Conservation (phyloP, 1,140 invertebrate species). For the Nephotettix cincticeps region DNA sequence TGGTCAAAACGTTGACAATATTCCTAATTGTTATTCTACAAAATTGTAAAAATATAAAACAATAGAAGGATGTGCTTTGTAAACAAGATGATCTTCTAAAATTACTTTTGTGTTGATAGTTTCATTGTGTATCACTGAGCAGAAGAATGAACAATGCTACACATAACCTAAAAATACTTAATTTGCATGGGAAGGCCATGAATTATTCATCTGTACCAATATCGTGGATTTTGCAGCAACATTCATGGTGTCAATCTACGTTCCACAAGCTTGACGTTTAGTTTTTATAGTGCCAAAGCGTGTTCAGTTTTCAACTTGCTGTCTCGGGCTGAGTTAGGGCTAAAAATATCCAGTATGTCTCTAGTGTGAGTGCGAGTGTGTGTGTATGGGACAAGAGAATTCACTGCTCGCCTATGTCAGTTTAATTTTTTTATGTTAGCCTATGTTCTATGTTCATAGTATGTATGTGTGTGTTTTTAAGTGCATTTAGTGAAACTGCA, state of each 20-base stretch:
- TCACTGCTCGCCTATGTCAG: not conserved
- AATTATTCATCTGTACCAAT: not conserved
- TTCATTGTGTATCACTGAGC: slow-evolving; percentile 19
- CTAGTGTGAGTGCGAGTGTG: slow-evolving; percentile 17
- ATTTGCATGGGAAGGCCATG: slow-evolving; percentile 17
- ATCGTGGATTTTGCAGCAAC: not conserved
- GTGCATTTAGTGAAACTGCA: not conserved
- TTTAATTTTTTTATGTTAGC: not conserved
- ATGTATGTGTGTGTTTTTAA: not conserved
- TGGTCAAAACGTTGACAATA: not conserved
- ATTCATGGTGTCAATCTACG: not conserved
- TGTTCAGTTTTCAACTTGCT: slow-evolving; percentile 22
- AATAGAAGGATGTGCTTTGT: not conserved
- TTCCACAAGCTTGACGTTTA: too few relatives aligned
- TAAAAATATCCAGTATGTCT: slow-evolving; percentile 27
- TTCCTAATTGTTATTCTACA: slow-evolving; percentile 3
- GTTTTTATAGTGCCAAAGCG: slow-evolving; percentile 5
- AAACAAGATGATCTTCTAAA: slow-evolving; percentile 6
- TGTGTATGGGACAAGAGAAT: slow-evolving; percentile 18
- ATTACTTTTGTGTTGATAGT: slow-evolving; percentile 16
- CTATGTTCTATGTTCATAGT: not conserved
- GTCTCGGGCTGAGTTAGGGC: slow-evolving; percentile 25
- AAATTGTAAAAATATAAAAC: not conserved
- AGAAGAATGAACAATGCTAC: slow-evolving; percentile 15
- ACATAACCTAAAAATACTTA: slow-evolving; percentile 20